These are phyloP conservation scores for Microcebus jonahi DNA, from an alignment of 2,113 vertebrate genomes.

Conservation along the genomic window DNA sequence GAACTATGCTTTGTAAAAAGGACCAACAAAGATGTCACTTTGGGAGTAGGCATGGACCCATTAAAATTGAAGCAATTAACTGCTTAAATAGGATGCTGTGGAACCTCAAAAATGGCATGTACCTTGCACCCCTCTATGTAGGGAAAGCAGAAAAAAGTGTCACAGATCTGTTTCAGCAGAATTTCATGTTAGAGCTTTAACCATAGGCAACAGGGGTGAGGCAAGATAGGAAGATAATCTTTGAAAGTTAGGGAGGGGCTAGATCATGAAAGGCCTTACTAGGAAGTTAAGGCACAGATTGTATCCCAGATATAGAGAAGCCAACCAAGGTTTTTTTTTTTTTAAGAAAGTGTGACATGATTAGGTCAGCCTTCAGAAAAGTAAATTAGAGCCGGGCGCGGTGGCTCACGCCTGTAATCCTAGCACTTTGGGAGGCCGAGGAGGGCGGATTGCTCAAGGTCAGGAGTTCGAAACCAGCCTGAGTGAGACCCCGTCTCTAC, in stretches of 20 bases:
- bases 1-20: neutral
- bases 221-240: neutral
- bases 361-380: constrained; percentile 8
- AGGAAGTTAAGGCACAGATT: neutral
- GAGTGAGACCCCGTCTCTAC: too few species aligned
- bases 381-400: neutral
- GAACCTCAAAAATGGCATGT: neutral
- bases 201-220: neutral
- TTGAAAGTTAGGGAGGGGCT: neutral
- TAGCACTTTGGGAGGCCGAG: too few species aligned
- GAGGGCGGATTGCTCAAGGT: too few species aligned
- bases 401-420: too few species aligned
- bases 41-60: neutral
- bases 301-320: neutral
- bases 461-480: too few species aligned
- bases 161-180: neutral
- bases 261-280: neutral
- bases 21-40: neutral
- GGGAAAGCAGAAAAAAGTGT: neutral
- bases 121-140: neutral
- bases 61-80: neutral
- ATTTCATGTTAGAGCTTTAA: neutral
- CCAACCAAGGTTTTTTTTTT: constrained; percentile 8
- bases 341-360: neutral
- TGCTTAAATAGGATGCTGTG: neutral